Conservation (phyloP, 2,797 vertebrate species). For the Melanogrammus aeglefinus region DNA sequence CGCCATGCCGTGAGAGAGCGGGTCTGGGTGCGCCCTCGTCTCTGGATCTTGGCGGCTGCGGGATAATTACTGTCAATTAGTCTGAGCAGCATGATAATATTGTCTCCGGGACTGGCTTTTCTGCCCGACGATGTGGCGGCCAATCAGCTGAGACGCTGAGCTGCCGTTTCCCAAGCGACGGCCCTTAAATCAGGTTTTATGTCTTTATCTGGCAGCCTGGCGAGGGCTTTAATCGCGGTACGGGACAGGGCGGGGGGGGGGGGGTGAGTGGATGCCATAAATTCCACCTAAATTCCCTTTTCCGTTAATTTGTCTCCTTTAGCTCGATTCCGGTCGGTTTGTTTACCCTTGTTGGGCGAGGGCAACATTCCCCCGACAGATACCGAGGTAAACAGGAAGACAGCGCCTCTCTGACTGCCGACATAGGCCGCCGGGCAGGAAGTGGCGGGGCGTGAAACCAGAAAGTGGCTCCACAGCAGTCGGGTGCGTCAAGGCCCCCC, state of each 20-base stretch:
- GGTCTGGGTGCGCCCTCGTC: conserved; percentile 35
- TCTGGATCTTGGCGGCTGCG: conserved; percentile 44
- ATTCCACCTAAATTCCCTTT: neutral
- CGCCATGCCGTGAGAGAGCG: conserved; percentile 53
- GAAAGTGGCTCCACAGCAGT: conserved; percentile 53
- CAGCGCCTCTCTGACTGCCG: conserved; percentile 16
- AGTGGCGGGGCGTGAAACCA: conserved; percentile 42
- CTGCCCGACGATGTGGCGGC: conserved; percentile 67
- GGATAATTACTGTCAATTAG: conserved; percentile 75
- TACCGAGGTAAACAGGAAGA: neutral
- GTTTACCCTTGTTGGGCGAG: neutral
- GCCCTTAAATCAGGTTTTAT: conserved; percentile 56
- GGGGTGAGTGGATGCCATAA: neutral
- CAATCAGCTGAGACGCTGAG: conserved; percentile 68
- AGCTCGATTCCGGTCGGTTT: neutral
- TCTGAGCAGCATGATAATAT: conserved; percentile 56
- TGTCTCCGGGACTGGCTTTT: conserved; percentile 49
- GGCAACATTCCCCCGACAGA: neutral
- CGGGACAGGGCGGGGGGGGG: conserved; percentile 62
- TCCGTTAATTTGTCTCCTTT: neutral
- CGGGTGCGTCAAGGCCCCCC: conserved; percentile 10
- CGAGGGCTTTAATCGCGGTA: conserved; percentile 64
- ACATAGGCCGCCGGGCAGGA: conserved; percentile 44
- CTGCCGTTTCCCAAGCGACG: conserved; percentile 61
- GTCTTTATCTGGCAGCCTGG: neutral